phyloP scores from a whole-genome alignment of 1,140 invertebrate species.

The Plectrocnemia conspersa region DNA sequence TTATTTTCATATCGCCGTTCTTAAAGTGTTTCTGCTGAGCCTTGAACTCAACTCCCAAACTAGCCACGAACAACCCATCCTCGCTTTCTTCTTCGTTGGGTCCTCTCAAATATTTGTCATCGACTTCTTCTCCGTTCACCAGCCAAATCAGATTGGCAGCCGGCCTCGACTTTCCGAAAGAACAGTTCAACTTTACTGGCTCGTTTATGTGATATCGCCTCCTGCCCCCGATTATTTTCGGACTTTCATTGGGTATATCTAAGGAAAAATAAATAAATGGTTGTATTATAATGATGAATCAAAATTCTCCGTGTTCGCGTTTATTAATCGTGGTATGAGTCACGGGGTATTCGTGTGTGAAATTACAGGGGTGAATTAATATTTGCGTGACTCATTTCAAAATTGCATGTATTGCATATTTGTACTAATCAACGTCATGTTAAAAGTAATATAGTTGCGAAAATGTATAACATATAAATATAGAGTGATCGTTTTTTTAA shows the following conservation, averaged over 20 bases:
- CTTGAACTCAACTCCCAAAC: constrained; percentile 61
- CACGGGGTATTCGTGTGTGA: no score
- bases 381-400: no score
- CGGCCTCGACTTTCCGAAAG: constrained; percentile 62
- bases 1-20: constrained; percentile 66
- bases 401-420: no score
- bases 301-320: no score
- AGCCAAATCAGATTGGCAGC: constrained; percentile 66
- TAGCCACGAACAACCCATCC: constrained; percentile 59
- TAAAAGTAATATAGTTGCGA: no score
- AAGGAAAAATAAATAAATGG: constrained; percentile 38
- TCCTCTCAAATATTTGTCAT: constrained; percentile 51
- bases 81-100: constrained; percentile 51
- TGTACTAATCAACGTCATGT: no score
- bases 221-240: constrained; percentile 60
- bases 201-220: constrained; percentile 64
- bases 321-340: no score
- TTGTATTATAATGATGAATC: neutral
- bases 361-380: no score
- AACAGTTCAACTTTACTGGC: constrained; percentile 64
- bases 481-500: no score
- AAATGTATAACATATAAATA: no score
- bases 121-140: constrained; percentile 64
- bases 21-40: constrained; percentile 61
- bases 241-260: constrained; percentile 65